These are phyloP conservation scores for Neomonachus schauinslandi DNA, from an alignment of 2,113 vertebrate species.

Conservation along the genomic window DNA sequence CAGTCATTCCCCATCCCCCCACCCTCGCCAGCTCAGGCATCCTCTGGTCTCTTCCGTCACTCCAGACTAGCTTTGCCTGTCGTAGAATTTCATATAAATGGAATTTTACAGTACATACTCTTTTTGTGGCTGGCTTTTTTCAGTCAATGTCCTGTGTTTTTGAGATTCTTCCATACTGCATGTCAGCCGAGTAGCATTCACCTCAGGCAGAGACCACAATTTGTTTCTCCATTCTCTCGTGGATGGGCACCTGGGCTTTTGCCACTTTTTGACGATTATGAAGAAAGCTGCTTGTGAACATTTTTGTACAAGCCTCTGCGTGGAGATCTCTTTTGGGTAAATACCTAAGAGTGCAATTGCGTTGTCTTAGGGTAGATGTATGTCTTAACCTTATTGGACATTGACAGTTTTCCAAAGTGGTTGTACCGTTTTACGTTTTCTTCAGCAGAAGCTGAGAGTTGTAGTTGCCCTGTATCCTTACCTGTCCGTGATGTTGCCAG, in stretches of 20 bases:
- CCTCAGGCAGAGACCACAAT: accelerated
- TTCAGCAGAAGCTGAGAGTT: background rate
- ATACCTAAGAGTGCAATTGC: background rate
- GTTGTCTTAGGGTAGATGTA: background rate
- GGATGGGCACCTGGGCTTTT: background rate
- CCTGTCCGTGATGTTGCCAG: background rate
- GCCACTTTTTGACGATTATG: background rate
- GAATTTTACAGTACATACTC: background rate
- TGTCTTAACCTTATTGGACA: background rate
- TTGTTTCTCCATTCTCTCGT: background rate
- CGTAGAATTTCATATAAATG: background rate
- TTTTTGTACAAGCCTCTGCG: background rate
- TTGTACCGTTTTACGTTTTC: background rate
- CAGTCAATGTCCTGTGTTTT: background rate
- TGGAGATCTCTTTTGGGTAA: background rate
- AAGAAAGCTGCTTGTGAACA: background rate
- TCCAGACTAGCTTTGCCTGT: background rate
- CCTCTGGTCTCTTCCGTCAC: background rate
- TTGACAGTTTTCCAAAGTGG: background rate
- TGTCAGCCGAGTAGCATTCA: background rate
- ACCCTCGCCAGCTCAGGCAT: background rate
- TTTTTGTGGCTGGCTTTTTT: background rate
- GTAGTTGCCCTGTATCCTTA: background rate
- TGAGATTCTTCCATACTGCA: background rate
- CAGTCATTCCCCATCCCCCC: background rate